Evolutionary conservation across 2,113 vertebrate species (phyloP).

Genomic region (Malurus melanocephalus): DNA sequence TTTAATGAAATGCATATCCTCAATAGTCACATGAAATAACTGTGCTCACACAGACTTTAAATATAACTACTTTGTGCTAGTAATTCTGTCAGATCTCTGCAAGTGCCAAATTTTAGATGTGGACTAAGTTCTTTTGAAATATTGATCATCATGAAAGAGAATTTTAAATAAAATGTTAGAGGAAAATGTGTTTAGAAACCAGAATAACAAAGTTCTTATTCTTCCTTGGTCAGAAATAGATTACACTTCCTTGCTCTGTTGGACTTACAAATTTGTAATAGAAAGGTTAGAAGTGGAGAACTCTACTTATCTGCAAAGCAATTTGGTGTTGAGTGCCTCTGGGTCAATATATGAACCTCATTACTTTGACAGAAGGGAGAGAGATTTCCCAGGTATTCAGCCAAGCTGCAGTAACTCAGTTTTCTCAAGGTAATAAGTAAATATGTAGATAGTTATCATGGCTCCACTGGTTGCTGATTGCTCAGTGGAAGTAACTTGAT

Average conservation of each 20-base stretch:
- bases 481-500: background rate
- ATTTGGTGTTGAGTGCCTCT: background rate
- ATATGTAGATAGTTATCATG: background rate
- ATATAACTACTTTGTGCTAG: background rate
- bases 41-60: background rate
- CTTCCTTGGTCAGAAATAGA: background rate
- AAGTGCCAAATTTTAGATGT: background rate
- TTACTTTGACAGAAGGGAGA: background rate
- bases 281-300: background rate
- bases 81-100: background rate
- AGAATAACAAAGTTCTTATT: background rate
- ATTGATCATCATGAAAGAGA: constrained; percentile 1
- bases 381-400: background rate
- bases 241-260: background rate
- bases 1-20: background rate
- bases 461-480: background rate
- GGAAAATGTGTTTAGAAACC: background rate
- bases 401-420: background rate
- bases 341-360: background rate
- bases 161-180: background rate
- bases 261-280: background rate
- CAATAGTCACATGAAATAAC: background rate
- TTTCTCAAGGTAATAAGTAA: background rate
- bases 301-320: background rate
- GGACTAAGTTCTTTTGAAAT: background rate